Base-by-base conservation (phyloP, 2,797 vertebrate species). In the Smutsia temminckii region DNA sequence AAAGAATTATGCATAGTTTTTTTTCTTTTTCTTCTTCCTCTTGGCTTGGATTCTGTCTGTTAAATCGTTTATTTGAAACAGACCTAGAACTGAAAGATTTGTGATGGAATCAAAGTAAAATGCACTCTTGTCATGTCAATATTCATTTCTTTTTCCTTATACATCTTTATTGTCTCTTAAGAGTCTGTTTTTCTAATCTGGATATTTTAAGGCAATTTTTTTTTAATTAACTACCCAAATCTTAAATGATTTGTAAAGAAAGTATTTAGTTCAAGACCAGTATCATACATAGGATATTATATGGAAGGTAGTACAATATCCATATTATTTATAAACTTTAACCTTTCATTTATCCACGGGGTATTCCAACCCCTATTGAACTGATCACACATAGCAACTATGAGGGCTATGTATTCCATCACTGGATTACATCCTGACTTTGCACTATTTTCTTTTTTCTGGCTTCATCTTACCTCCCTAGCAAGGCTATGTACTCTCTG, bases 141-240 rank as follows among this genome's bases (percentile, higher is more conserved):
- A 94, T 84, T 93, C 14, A 69, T 94, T 96, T 93, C 29, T 49
- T 21, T 2, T 78, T 91, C 34, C 37, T 85, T 46, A 78, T 95
- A 85, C 64, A 75, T 83, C 51, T 94, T 93, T n/a, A 83, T 0
- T 51, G 5, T 85, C 32, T 72, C 57, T 90, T 74, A 51, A 91
- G 12, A 72, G 37, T 69, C 42, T 80, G 2, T 77, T 85, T 86
- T 91, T 87, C 53, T 95, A 64, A 91, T 72, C 17, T 83, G n/a
- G 17, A 17, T 95, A 79, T 74, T 85, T 96, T 77, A 74, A 97
- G 74, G 46, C 37, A 94, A 95, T 55, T 83, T 3, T 21, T 71
- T 8, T 85, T 72, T 16, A 92, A 74, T 87, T 78, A 63, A 11
- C 51, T 75, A n/a, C 32, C n/a, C 89, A 86, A 86, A 40, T 91